Base-by-base conservation (phyloP, 2,888 invertebrate species). In the Drosophila macrospina region DNA sequence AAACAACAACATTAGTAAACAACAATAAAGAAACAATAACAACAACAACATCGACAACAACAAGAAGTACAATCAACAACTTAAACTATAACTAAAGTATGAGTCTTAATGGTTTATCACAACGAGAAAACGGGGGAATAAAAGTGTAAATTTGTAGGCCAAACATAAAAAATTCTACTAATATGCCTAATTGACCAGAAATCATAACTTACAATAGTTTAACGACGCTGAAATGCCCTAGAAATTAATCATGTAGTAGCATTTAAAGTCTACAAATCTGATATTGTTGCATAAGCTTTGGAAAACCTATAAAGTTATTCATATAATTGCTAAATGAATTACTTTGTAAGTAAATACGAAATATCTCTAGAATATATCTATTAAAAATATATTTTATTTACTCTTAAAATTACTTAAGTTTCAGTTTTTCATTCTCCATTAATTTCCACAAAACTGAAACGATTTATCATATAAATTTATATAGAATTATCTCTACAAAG, bases 71-170 rank as follows among this genome's bases (percentile, higher is more conserved):
- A 51, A 51, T 39, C 45, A 26, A 39, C 32, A 32, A 45, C 62
- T 37, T 34, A 57, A 51, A 51, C 30, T 34, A 61, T 52, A 62
- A 62, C 62, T 34, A 34, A 45, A 16, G 37, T 28, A 44, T 52
- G 52, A 39, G 47, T 39, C 54, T 60, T 61, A 71, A 73, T 62
- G 56, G 69, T 69, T 78, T 69, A 77, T 62, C 62, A 52, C 45
- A 72, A 76, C 37, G 54, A 28, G 3, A 28, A 28, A 37, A 48
- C 28, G 20, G 11, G 20, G 13, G 28, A 51, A n/a, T n/a, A n/a
- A 36, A 44, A 62, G 69, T 63, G 78, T 34, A 66, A 78, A 77
- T 73, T 76, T 78, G 65, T 62, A 66, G 62, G 52, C 54, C 76
- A 78, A 73, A 76, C 65, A 65, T 28, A 69, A 28, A n/a, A 59